Evolutionary conservation across 1,140 invertebrate species (phyloP).

Genomic region (Leptopilina clavipes): DNA sequence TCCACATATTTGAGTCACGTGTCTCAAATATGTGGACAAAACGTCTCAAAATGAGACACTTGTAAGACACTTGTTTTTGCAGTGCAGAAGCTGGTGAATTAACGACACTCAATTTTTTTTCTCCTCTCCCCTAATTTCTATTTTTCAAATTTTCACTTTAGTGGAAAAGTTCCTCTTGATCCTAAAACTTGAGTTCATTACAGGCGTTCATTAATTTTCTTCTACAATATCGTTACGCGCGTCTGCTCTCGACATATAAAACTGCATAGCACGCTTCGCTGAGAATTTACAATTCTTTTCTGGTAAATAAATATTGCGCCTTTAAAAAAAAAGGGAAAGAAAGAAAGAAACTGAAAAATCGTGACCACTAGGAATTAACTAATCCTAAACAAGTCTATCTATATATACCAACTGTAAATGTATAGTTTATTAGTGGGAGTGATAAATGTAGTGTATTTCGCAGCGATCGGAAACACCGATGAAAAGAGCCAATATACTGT

Average conservation of each 20-base stretch:
- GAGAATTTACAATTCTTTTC: constrained; percentile 13
- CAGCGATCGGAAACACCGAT: constrained; percentile 56
- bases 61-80: no score
- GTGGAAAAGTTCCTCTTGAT: neutral
- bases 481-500: constrained; percentile 71
- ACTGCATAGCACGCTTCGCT: constrained; percentile 14
- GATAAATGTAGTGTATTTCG: neutral
- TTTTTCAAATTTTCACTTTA: neutral
- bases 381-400: neutral
- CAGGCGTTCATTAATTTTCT: constrained; percentile 27
- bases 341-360: no score
- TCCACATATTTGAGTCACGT: no score
- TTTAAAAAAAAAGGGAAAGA: no score
- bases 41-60: no score
- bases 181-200: constrained; percentile 27
- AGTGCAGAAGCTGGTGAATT: neutral
- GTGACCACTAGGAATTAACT: no score
- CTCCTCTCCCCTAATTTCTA: no score
- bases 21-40: no score
- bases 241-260: constrained; percentile 22
- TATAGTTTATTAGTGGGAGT: neutral
- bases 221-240: constrained; percentile 12
- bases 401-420: no score
- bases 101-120: neutral
- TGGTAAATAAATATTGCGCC: constrained; percentile 9